These are phyloP conservation scores for Pseudobourletiella spinata DNA, from an alignment of 1,140 invertebrate genomes.

Conservation along the genomic window DNA sequence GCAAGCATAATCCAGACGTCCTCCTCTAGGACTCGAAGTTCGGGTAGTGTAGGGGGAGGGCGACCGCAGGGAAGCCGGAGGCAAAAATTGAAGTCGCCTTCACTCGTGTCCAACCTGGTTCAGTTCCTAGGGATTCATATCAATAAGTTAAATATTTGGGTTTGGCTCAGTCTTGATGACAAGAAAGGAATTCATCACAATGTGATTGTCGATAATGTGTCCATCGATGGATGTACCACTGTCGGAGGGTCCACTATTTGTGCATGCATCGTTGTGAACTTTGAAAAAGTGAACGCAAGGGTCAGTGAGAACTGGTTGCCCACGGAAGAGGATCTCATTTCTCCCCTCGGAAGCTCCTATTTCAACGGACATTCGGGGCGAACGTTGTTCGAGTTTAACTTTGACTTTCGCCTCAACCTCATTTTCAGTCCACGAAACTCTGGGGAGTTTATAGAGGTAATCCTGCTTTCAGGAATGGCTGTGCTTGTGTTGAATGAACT, in stretches of 20 bases:
- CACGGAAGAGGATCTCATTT: slow-evolving; percentile 20
- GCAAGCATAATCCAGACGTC: slow-evolving; percentile 75
- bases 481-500: no score
- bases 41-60: no score
- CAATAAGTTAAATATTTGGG: slow-evolving; percentile 26
- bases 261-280: slow-evolving; percentile 32
- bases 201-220: slow-evolving; percentile 20
- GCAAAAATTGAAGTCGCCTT: slow-evolving; percentile 51
- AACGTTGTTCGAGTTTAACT: slow-evolving; percentile 26
- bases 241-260: slow-evolving; percentile 28
- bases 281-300: slow-evolving; percentile 19
- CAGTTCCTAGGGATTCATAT: slow-evolving; percentile 35
- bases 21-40: no score
- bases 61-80: slow-evolving; percentile 37
- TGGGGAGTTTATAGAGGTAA: slow-evolving; percentile 35
- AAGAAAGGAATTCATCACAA: slow-evolving; percentile 30
- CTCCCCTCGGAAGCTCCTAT: slow-evolving; percentile 21
- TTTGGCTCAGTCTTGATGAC: slow-evolving; percentile 26
- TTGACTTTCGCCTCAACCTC: slow-evolving; percentile 33
- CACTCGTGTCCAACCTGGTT: slow-evolving; percentile 24
- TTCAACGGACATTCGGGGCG: slow-evolving; percentile 27
- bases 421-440: slow-evolving; percentile 34
- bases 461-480: no score
- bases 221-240: slow-evolving; percentile 31
- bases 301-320: slow-evolving; percentile 33